Evolutionary conservation across 92 coral and sea anemone genomes (phyloP), one percentile per base, ranked within the genome.

Genomic region (Zoanthus gigantus): DNA sequence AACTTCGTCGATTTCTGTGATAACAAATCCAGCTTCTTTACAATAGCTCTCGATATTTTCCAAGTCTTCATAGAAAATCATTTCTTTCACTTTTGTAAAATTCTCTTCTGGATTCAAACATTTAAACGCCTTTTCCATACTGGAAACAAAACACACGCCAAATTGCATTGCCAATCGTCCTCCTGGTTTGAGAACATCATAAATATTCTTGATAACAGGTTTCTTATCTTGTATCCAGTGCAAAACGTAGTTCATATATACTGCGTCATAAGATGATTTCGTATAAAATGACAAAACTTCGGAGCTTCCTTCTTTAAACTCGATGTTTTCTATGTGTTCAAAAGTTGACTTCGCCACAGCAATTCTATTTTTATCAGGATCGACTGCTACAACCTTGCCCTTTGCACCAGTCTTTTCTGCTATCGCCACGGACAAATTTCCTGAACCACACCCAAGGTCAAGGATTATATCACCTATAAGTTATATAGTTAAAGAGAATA

Each of bases 151-250:
- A 30, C 32, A 17, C 18, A 67, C 2, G 72, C 7, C 18, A 23
- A 67, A 67, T 10, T 1, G 42, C 72, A 67, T 67, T 1, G 12
- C 34, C 11, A 67, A 9, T 67, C 32, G 10, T 18, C 72, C 72
- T 31, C 45, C 45, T 65, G 71, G 61, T 65, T 65, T 71, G 13
- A 57, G 18, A 79, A 82, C 57, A 63, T 23, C 54, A 16, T 57
- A 15, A 34, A 58, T 58, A 17, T 14, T 58, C 66, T 14, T 14
- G 18, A 58, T 6, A 1, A n/a, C 66, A 2, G 0, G 3, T 0
- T 58, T 58, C 18, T 58, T 58, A 58, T 58, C 66, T 17, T 58
- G 2, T 13, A 58, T 58, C 17, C 17, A 58, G 18, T 58, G 66
- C 3, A 58, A 5, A 1, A 58, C 66, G 66, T 58, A 11, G 18